Conservation (phyloP, 2,797 vertebrate species). For the Notamacropus eugenii region DNA sequence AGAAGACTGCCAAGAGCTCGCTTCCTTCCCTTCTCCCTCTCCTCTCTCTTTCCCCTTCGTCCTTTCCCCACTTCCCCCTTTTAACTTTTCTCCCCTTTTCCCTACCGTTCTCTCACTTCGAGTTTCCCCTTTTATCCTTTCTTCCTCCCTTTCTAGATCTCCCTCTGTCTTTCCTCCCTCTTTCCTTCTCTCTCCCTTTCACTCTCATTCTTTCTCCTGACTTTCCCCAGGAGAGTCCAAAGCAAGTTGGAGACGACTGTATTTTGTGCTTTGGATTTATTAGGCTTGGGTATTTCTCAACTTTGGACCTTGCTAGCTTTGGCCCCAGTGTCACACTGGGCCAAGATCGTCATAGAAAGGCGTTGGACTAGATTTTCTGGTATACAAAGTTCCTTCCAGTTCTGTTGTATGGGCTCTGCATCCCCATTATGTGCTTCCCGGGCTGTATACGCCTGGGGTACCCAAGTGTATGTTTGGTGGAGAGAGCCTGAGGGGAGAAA, state of each 20-base stretch:
- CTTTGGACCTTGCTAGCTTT: not conserved
- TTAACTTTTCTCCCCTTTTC: not conserved
- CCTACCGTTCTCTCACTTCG: not conserved
- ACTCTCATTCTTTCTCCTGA: not conserved
- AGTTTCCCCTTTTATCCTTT: not conserved
- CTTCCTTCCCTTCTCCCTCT: not conserved
- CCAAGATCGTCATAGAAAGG: not conserved
- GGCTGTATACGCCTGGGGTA: not conserved
- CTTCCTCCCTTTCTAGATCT: not conserved
- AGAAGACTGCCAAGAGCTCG: not conserved
- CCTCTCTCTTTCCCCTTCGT: not conserved
- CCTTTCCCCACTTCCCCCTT: not conserved
- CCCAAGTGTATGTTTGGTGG: not conserved
- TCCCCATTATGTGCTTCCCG: not conserved
- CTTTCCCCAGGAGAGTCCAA: not conserved
- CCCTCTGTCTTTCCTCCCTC: not conserved
- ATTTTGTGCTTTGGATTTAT: not conserved
- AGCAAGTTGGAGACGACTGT: not conserved
- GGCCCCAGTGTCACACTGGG: not conserved
- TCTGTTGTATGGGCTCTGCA: not conserved
- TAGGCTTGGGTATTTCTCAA: not conserved
- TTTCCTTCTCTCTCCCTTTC: not conserved
- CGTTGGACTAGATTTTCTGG: not conserved
- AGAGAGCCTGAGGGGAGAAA: not conserved
- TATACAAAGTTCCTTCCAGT: not conserved